Evolutionary conservation across 2,888 invertebrate genomes (phyloP).

Genomic region (Eretmocerus hayati): DNA sequence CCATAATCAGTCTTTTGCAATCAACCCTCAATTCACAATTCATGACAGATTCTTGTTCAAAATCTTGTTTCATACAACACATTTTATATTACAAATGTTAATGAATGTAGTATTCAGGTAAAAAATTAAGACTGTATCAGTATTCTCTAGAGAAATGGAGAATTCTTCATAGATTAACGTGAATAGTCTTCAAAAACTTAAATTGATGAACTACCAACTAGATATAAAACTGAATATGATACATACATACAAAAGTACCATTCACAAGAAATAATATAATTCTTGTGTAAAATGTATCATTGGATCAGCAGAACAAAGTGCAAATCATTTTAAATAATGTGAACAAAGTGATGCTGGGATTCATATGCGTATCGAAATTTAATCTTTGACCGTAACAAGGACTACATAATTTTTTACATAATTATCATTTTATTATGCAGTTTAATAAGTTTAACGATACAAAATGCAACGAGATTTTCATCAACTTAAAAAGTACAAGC

Average conservation of each 20-base stretch:
- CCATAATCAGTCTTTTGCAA: too few species aligned
- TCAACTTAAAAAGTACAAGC: conserved; percentile 8
- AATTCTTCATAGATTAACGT: neutral
- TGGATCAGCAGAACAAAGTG: conserved; percentile 20
- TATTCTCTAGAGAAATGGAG: conserved; percentile 2
- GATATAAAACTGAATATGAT: conserved; percentile 19
- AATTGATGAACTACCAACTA: neutral
- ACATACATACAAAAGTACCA: conserved; percentile 10
- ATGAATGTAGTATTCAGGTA: too few species aligned
- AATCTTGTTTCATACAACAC: too few species aligned
- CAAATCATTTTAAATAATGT: conserved; percentile 10
- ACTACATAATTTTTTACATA: conserved; percentile 14
- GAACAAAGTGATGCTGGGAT: conserved; percentile 21
- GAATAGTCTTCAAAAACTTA: conserved; percentile 16
- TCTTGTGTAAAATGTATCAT: conserved; percentile 17
- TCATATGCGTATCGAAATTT: conserved; percentile 8
- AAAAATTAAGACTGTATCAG: conserved; percentile 9
- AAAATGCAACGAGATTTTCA: conserved; percentile 11
- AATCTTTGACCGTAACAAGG: conserved; percentile 10
- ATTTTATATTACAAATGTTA: too few species aligned
- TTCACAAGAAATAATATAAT: conserved; percentile 17
- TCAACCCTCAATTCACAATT: too few species aligned
- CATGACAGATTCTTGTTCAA: too few species aligned
- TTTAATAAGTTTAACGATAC: conserved; percentile 5
- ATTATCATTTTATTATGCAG: conserved; percentile 3